phyloP scores from a whole-genome alignment of 1,140 invertebrate species.

The Eulimnadia texana region DNA sequence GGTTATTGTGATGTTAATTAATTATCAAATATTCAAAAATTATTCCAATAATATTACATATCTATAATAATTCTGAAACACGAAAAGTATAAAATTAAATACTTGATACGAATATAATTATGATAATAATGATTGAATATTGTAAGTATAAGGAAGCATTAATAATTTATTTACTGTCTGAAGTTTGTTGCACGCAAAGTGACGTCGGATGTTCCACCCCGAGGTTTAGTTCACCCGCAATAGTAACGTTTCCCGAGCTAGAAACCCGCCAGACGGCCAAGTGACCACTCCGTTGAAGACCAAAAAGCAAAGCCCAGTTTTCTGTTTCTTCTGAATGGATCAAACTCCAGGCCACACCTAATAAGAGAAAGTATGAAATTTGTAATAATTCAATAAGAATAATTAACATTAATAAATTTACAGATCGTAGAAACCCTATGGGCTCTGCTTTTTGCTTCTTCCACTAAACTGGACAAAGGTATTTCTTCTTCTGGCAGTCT shows the following conservation, averaged over 20 bases:
- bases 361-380: not conserved
- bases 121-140: not conserved
- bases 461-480: not conserved
- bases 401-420: not conserved
- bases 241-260: not conserved
- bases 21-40: too few relatives aligned
- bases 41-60: too few relatives aligned
- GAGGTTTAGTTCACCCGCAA: not conserved
- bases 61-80: too few relatives aligned
- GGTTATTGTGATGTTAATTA: too few relatives aligned
- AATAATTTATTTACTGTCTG: not conserved
- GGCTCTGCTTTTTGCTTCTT: not conserved
- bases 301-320: constrained; percentile 3
- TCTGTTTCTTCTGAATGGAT: not conserved
- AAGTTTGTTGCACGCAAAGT: not conserved
- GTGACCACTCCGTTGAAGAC: constrained; percentile 12
- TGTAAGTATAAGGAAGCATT: not conserved
- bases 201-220: not conserved
- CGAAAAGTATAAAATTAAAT: too few relatives aligned
- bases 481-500: not conserved
- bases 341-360: constrained; percentile 12
- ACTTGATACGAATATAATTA: too few relatives aligned
- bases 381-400: not conserved
- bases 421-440: not conserved
- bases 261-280: constrained; percentile 1